phyloP scores from a whole-genome alignment of 2,113 vertebrate species.

The Eidolon helvum region DNA sequence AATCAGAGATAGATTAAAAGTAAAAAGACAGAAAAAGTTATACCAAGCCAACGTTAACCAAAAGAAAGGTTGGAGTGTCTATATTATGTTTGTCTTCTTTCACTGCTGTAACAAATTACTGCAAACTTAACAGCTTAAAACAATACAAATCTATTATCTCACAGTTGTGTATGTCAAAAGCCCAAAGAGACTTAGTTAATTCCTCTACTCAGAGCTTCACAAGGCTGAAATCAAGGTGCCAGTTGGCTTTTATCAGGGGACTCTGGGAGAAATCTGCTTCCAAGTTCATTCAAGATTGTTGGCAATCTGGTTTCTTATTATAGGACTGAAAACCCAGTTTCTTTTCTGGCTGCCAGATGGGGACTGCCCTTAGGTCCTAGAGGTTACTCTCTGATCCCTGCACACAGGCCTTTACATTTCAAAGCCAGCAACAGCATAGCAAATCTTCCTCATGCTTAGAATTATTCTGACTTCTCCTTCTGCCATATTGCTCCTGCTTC shows the following conservation, averaged over 20 bases:
- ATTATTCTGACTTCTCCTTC: not conserved
- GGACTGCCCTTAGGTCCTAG: not conserved
- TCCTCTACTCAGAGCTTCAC: not conserved
- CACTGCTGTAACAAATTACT: not conserved
- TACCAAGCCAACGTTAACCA: not conserved
- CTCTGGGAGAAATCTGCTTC: not conserved
- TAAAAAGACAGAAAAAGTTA: constrained; percentile 2
- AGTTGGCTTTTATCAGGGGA: not conserved
- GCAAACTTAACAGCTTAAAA: not conserved
- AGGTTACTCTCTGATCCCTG: not conserved
- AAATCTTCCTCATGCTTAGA: not conserved
- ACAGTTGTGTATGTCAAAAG: not conserved
- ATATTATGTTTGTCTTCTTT: not conserved
- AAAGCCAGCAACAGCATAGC: not conserved
- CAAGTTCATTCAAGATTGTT: not conserved
- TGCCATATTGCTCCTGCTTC: not conserved
- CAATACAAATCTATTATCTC: not conserved
- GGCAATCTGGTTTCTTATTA: not conserved
- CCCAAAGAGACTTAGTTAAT: not conserved
- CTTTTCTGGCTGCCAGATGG: not conserved
- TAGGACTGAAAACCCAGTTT: not conserved
- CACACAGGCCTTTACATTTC: not conserved
- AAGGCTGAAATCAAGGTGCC: not conserved
- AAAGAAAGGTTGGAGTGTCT: not conserved
- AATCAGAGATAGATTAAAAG: constrained; percentile 8